phyloP scores from a whole-genome alignment of 2,888 invertebrate genomes.

The Tricholauxania praeusta region DNA sequence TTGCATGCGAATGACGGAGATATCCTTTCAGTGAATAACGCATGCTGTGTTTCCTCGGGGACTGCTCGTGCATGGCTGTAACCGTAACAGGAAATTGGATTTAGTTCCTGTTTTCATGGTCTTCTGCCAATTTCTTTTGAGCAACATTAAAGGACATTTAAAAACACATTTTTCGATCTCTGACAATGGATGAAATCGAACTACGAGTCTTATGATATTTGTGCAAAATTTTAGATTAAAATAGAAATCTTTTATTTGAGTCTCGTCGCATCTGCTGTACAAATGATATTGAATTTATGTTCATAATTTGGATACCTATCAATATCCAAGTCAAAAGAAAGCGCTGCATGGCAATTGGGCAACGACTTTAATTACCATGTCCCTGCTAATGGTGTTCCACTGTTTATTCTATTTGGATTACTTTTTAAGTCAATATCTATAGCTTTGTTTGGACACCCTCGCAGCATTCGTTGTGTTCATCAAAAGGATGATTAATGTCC shows the following conservation, averaged over 20 bases:
- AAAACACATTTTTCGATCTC: too few species aligned
- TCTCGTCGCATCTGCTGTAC: too few species aligned
- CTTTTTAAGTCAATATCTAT: not conserved
- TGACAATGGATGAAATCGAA: slow-evolving; percentile 15
- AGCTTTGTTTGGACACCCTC: slow-evolving; percentile 26
- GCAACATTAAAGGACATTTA: too few species aligned
- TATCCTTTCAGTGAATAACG: slow-evolving; percentile 4
- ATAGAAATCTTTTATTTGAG: slow-evolving; percentile 4
- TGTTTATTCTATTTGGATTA: not conserved
- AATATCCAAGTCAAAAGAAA: not conserved
- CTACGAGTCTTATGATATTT: too few species aligned
- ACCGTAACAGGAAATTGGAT: slow-evolving; percentile 23
- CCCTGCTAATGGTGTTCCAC: slow-evolving; percentile 29
- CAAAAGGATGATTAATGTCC: slow-evolving; percentile 12
- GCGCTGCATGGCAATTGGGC: slow-evolving; percentile 15
- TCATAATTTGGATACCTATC: too few species aligned
- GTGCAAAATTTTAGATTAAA: not conserved
- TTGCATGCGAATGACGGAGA: not conserved
- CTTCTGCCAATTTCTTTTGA: too few species aligned
- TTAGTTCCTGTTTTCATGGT: slow-evolving; percentile 29
- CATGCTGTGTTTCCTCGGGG: slow-evolving; percentile 25
- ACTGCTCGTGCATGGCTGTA: not conserved
- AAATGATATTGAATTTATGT: too few species aligned
- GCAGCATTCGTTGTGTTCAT: slow-evolving; percentile 2
- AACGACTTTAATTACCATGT: slow-evolving; percentile 26